Conservation (phyloP, 2,113 vertebrate genomes). For the Myiozetetes cayanensis region DNA sequence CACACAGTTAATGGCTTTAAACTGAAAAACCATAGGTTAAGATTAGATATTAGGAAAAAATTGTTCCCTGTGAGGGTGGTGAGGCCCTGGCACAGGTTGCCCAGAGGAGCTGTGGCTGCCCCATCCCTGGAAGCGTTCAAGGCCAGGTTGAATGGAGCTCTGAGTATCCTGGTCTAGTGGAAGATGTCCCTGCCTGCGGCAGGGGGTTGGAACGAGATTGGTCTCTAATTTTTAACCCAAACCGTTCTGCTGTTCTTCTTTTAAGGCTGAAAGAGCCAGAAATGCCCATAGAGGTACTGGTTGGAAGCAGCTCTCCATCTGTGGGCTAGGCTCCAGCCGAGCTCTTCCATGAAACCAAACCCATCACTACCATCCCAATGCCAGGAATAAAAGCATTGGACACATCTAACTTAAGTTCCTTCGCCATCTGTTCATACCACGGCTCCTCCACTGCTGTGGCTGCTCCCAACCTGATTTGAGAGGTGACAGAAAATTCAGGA, state of each 20-base stretch:
- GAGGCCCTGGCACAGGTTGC: background rate
- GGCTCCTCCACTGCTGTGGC: fast-evolving
- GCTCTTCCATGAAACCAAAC: fast-evolving
- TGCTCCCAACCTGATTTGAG: fast-evolving
- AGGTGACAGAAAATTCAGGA: background rate
- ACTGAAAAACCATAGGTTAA: background rate
- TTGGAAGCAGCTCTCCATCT: background rate
- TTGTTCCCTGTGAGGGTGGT: background rate
- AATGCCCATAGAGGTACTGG: background rate
- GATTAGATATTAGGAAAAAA: background rate
- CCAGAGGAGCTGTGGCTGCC: background rate
- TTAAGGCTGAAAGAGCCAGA: background rate
- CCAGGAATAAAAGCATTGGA: fast-evolving
- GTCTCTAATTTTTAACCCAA: background rate
- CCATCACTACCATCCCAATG: too few relatives aligned
- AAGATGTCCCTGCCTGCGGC: background rate
- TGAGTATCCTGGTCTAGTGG: background rate
- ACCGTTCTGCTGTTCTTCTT: background rate
- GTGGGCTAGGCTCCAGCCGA: background rate
- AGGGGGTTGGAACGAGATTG: background rate
- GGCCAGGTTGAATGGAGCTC: background rate
- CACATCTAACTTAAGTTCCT: fast-evolving
- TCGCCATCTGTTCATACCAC: fast-evolving
- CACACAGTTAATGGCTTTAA: background rate
- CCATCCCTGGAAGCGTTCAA: background rate